Conservation (phyloP, 2,113 vertebrate genomes). For the Alosa alosa region DNA sequence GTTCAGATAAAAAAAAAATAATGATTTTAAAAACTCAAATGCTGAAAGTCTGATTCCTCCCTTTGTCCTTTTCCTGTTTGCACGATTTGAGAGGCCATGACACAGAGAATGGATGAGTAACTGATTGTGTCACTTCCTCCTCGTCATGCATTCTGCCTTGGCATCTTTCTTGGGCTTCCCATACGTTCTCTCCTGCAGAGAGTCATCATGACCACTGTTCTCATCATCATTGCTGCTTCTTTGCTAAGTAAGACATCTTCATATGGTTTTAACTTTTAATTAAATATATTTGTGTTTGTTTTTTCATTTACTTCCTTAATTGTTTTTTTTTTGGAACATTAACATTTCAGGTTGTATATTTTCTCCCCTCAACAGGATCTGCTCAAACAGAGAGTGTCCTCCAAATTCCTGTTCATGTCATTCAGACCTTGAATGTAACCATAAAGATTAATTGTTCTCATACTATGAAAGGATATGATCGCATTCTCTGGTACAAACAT, state of each 20-base stretch:
- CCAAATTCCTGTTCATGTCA: background rate
- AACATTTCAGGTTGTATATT: background rate
- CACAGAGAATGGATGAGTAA: background rate
- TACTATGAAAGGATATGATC: background rate
- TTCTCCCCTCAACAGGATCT: background rate
- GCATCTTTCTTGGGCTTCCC: background rate
- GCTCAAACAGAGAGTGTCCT: background rate
- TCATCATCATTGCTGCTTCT: background rate
- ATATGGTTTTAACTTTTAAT: background rate
- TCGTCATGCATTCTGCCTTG: background rate
- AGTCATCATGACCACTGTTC: background rate
- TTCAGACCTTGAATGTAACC: background rate
- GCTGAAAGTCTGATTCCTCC: no score
- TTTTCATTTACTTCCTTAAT: background rate
- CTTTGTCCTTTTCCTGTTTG: no score
- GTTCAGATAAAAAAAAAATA: no score
- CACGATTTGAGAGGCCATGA: no score
- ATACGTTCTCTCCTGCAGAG: background rate
- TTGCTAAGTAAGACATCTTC: background rate
- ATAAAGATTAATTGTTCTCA: background rate
- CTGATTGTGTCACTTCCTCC: background rate
- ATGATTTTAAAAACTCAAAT: no score
- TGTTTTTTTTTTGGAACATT: background rate
- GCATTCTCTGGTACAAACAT: conserved; percentile 1
- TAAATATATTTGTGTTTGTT: background rate